phyloP scores from a whole-genome alignment of 2,888 invertebrate genomes.

The Leucophenga maculata region DNA sequence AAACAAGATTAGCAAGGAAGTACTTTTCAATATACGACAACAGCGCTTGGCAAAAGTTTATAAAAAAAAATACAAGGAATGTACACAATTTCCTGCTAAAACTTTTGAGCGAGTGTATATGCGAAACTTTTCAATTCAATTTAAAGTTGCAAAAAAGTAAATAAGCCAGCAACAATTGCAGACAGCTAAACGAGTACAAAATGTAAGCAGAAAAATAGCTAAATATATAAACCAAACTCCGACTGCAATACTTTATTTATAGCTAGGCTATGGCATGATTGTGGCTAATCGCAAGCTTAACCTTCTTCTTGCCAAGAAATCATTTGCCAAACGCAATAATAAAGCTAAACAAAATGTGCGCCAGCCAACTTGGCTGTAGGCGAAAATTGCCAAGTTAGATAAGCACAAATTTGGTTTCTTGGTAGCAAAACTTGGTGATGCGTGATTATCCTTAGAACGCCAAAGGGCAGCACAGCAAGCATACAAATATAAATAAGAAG shows the following conservation, averaged over 20 bases:
- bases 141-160: constrained; percentile 53
- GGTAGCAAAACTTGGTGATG: too few relatives aligned
- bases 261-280: too few relatives aligned
- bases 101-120: too few relatives aligned
- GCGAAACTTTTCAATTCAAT: constrained; percentile 47
- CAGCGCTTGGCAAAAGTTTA: too few relatives aligned
- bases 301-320: background rate
- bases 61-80: too few relatives aligned
- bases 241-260: background rate
- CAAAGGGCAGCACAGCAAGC: background rate
- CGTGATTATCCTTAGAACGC: too few relatives aligned
- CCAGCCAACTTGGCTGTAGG: background rate
- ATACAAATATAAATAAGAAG: background rate
- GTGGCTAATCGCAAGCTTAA: too few relatives aligned
- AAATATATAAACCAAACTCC: background rate
- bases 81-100: too few relatives aligned
- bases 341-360: background rate
- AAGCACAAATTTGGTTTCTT: too few relatives aligned
- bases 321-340: constrained; percentile 5
- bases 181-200: background rate
- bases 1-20: too few relatives aligned
- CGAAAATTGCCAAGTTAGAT: background rate
- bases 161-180: constrained; percentile 45
- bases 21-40: too few relatives aligned
- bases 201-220: background rate